These are phyloP conservation scores for Pyrrhosoma nymphula DNA, from an alignment of 2,888 invertebrate species.

Conservation along the genomic window DNA sequence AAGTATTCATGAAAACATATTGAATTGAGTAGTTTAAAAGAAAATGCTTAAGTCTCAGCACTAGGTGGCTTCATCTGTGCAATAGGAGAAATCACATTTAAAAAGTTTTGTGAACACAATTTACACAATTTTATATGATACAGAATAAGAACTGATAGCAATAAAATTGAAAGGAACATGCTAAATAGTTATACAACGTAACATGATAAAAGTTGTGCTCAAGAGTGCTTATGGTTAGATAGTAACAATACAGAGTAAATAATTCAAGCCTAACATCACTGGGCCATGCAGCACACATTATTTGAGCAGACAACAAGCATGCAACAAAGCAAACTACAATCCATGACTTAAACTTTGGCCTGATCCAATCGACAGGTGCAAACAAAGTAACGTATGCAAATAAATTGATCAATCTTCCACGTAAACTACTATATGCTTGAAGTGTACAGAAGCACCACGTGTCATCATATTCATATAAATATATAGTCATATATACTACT, in stretches of 20 bases:
- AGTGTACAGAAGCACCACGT: constrained; percentile 37
- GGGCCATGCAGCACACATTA: constrained; percentile 36
- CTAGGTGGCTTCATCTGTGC: not conserved
- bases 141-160: not conserved
- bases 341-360: constrained; percentile 51
- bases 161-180: not conserved
- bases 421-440: constrained; percentile 21
- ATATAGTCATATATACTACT: not conserved
- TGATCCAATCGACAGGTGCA: constrained; percentile 42
- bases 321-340: constrained; percentile 17
- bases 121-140: not conserved
- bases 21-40: not conserved
- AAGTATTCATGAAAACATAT: not conserved
- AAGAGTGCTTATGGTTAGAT: constrained; percentile 18
- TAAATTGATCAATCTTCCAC: constrained; percentile 62
- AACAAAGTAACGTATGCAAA: constrained; percentile 37
- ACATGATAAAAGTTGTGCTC: constrained; percentile 47
- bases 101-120: not conserved
- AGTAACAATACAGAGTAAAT: not conserved
- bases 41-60: not conserved
- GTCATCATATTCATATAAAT: not conserved
- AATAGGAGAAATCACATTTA: not conserved
- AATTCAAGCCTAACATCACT: not conserved
- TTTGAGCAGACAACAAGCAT: constrained; percentile 9
- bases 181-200: not conserved